Percentiles rank a stretch among this genome's conserved stretches.
Conservation (phyloP, 1,140 invertebrate genomes). For the Drosophila bipectinata region DNA sequence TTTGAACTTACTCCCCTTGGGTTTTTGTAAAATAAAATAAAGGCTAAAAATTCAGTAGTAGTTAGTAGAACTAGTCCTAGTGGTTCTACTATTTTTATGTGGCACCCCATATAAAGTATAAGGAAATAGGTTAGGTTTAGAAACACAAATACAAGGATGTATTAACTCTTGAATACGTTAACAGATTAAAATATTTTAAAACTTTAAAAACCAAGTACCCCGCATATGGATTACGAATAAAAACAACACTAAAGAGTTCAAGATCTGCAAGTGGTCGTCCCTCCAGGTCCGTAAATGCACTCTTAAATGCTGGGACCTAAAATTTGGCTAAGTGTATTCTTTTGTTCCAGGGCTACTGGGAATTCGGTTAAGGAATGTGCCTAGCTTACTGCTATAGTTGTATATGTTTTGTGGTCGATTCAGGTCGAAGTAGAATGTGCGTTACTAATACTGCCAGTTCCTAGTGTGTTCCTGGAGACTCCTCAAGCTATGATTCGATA, state of each 20-base stretch:
- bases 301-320: slow-evolving; percentile 15
- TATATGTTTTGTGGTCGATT: slow-evolving; percentile 20
- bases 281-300: slow-evolving; percentile 15
- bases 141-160: background rate
- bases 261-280: background rate
- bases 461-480: slow-evolving; percentile 21
- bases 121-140: background rate
- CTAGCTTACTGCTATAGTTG: slow-evolving; percentile 1
- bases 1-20: too few species aligned
- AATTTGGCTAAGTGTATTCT: slow-evolving; percentile 53
- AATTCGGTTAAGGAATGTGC: slow-evolving; percentile 14
- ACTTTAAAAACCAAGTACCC: too few species aligned
- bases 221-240: background rate
- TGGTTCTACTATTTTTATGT: too few species aligned
- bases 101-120: too few species aligned
- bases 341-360: slow-evolving; percentile 12
- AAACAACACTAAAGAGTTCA: background rate
- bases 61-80: too few species aligned
- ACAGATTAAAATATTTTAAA: background rate
- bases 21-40: too few species aligned
- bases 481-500: slow-evolving; percentile 69
- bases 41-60: too few species aligned
- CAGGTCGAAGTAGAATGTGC: slow-evolving; percentile 53
- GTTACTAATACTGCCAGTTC: slow-evolving; percentile 68
- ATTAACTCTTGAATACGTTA: background rate